Conservation (phyloP, 2,888 invertebrate species). For the Boloria selene region DNA sequence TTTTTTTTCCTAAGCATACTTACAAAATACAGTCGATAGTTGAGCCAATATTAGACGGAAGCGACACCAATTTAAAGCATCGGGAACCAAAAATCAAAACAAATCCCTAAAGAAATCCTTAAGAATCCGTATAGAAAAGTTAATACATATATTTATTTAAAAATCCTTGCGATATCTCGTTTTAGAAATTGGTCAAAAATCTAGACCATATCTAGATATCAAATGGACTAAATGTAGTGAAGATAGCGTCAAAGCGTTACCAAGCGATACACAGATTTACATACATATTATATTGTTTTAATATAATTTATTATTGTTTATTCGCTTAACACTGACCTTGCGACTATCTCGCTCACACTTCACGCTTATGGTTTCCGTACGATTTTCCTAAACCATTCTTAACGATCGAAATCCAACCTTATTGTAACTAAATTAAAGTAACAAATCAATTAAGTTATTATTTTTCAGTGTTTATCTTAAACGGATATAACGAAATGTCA, state of each 20-base stretch:
- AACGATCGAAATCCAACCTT: constrained; percentile 49
- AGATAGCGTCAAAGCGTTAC: constrained; percentile 20
- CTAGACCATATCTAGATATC: neutral
- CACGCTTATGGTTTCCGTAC: constrained; percentile 62
- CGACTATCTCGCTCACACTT: constrained; percentile 60
- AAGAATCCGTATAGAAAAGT: too few relatives aligned
- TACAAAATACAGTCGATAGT: too few relatives aligned
- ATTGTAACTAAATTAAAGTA: constrained; percentile 44
- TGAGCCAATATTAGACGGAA: too few relatives aligned
- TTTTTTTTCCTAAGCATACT: too few relatives aligned
- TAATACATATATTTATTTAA: too few relatives aligned
- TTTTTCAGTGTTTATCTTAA: constrained; percentile 72
- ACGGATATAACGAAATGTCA: constrained; percentile 43
- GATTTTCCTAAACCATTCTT: constrained; percentile 61
- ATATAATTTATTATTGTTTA: constrained; percentile 54
- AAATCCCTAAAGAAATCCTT: too few relatives aligned
- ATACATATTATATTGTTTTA: constrained; percentile 40
- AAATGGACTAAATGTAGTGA: neutral
- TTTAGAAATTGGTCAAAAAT: too few relatives aligned
- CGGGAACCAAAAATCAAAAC: too few relatives aligned
- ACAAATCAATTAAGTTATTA: constrained; percentile 47
- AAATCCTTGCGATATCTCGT: too few relatives aligned
- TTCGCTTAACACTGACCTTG: constrained; percentile 69
- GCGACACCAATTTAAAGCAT: too few relatives aligned
- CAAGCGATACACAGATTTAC: constrained; percentile 16